These are phyloP conservation scores for Porites cylindrica DNA, from an alignment of 92 coral and sea anemone species.

Conservation along the genomic window DNA sequence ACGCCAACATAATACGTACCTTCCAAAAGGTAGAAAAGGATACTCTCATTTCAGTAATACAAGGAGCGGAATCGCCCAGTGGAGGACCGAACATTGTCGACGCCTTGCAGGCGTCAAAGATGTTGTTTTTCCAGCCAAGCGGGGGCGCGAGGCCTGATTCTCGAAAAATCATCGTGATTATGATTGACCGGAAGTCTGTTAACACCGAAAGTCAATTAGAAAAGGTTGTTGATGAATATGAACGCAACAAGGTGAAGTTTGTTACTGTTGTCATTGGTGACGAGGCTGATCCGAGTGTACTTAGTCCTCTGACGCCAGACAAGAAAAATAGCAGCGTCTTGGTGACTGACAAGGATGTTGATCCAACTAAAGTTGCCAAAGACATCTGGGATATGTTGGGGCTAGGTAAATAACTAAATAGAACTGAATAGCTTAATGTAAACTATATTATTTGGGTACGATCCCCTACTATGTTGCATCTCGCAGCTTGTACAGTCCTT, in stretches of 20 bases:
- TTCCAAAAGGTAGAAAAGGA: slow-evolving; percentile 15
- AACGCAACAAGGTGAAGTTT: slow-evolving; percentile 60
- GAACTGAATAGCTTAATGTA: background rate
- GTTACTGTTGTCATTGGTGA: slow-evolving; percentile 77
- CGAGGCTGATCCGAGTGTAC: slow-evolving; percentile 62
- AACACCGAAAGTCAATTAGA: slow-evolving; percentile 47
- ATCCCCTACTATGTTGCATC: no score
- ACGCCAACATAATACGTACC: background rate
- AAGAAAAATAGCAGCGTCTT: slow-evolving; percentile 59
- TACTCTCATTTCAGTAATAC: background rate
- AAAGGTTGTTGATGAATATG: slow-evolving; percentile 48
- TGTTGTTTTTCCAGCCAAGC: slow-evolving; percentile 62
- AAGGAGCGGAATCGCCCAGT: slow-evolving; percentile 5
- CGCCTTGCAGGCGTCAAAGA: slow-evolving; percentile 61
- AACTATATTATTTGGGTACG: background rate
- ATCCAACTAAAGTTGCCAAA: slow-evolving; percentile 49
- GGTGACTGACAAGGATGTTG: slow-evolving; percentile 50
- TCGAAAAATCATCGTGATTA: slow-evolving; percentile 76
- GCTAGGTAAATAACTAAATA: slow-evolving; percentile 35
- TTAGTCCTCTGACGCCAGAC: slow-evolving; percentile 61
- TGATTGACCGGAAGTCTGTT: slow-evolving; percentile 69
- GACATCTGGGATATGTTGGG: slow-evolving; percentile 55
- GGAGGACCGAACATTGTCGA: slow-evolving; percentile 65
- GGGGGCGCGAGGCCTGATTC: slow-evolving; percentile 87
- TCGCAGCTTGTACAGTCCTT: no score